A percentile compares a stretch with the other conserved stretches of the same genome.
These are phyloP conservation scores for Chaetoderma sp. DNA, from an alignment of 2,888 invertebrate species.

Conservation along the genomic window DNA sequence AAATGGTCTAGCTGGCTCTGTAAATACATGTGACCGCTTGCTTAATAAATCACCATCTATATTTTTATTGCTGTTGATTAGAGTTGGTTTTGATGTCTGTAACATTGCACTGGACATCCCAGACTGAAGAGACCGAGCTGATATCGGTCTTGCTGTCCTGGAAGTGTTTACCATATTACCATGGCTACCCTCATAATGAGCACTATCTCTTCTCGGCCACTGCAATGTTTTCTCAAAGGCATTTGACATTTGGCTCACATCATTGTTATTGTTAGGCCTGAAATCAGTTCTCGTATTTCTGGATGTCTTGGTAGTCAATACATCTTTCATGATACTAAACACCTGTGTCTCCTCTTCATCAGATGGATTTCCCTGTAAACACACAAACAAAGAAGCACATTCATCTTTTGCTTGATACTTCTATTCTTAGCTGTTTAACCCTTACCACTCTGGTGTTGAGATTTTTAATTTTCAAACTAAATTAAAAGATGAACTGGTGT, in stretches of 20 bases:
- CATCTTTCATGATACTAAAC: constrained; percentile 39
- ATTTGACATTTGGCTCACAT: not conserved
- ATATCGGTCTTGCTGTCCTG: not conserved
- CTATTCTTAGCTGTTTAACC: too few species aligned
- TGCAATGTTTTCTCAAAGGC: not conserved
- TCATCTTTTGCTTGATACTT: not conserved
- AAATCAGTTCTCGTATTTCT: too few species aligned
- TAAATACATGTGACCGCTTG: constrained; percentile 59
- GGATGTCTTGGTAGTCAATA: too few species aligned
- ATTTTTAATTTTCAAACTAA: too few species aligned
- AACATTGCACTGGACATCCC: not conserved
- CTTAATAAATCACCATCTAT: constrained; percentile 60
- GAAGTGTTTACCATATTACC: too few species aligned
- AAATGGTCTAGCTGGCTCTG: constrained; percentile 62
- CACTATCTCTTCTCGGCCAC: not conserved
- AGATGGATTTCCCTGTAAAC: constrained; percentile 45
- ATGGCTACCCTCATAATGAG: not conserved
- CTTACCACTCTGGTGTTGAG: too few species aligned
- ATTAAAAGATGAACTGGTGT: too few species aligned
- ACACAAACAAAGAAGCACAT: not conserved
- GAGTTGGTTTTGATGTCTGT: not conserved
- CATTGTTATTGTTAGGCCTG: not conserved
- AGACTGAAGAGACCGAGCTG: not conserved
- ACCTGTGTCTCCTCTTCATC: constrained; percentile 56
- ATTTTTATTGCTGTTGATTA: too few species aligned